Conservation (phyloP, 2,888 invertebrate species). For the Rhorus exstirpatorius region DNA sequence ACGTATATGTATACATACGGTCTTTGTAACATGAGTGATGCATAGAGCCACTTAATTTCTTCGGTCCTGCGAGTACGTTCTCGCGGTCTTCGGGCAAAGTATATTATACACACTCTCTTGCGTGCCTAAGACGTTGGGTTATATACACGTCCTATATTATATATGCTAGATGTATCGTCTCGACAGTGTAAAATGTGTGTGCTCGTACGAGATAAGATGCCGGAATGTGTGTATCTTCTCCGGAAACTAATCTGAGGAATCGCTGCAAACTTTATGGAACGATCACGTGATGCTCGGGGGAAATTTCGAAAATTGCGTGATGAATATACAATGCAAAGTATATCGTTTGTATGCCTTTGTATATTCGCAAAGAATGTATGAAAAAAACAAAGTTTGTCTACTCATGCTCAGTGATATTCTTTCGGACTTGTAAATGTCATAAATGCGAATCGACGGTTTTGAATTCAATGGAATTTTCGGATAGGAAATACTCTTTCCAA, state of each 20-base stretch:
- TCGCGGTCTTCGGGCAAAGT: slow-evolving; percentile 46
- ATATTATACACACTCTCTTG: slow-evolving; percentile 48
- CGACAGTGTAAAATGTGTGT: slow-evolving; percentile 49
- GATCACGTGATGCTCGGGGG: slow-evolving; percentile 68
- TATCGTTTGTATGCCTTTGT: slow-evolving; percentile 9
- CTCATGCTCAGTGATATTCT: neutral
- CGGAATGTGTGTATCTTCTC: slow-evolving; percentile 61
- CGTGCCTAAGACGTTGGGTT: slow-evolving; percentile 31
- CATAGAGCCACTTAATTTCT: slow-evolving; percentile 67
- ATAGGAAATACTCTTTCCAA: too few species aligned
- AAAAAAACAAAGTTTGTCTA: neutral
- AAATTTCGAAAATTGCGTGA: slow-evolving; percentile 65
- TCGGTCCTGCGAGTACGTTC: slow-evolving; percentile 62
- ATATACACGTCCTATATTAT: slow-evolving; percentile 33
- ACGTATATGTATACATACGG: neutral
- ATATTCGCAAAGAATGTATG: neutral
- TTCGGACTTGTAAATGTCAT: neutral
- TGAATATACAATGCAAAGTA: slow-evolving; percentile 61
- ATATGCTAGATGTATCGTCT: slow-evolving; percentile 36
- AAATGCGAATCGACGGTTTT: neutral
- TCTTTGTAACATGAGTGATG: slow-evolving; percentile 50
- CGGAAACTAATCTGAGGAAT: slow-evolving; percentile 69
- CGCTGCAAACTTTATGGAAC: slow-evolving; percentile 69
- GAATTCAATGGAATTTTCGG: too few species aligned
- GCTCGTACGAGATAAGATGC: slow-evolving; percentile 60